A percentile compares a stretch with the other conserved stretches of the same genome.
Conservation (phyloP, 1,140 invertebrate species). For the Melitaea cinxia region DNA sequence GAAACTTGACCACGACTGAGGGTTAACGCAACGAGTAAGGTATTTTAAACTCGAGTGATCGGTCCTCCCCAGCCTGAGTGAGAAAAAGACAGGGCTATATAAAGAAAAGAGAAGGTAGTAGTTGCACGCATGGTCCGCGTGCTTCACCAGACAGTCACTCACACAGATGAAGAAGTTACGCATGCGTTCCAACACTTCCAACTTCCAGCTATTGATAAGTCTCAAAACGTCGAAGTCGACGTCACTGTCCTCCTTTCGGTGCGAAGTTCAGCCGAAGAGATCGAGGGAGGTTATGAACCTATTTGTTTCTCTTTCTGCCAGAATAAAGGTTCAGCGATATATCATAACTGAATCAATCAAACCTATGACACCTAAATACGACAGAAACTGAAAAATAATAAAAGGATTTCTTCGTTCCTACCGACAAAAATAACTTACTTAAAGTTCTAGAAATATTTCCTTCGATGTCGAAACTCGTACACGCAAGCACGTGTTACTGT, state of each 20-base stretch:
- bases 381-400: not conserved
- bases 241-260: slow-evolving; percentile 71
- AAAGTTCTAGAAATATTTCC: not conserved
- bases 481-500: not conserved
- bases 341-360: slow-evolving; percentile 6
- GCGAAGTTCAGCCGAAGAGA: slow-evolving; percentile 56
- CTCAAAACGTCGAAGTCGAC: slow-evolving; percentile 62
- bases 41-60: slow-evolving; percentile 77
- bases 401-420: not conserved
- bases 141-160: slow-evolving; percentile 60
- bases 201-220: slow-evolving; percentile 59
- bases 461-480: slow-evolving; percentile 6
- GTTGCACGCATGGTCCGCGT: slow-evolving; percentile 67
- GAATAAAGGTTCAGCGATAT: slow-evolving; percentile 17
- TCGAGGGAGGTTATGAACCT: slow-evolving; percentile 11
- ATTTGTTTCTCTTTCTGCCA: slow-evolving; percentile 25
- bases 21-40: slow-evolving; percentile 55
- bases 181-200: slow-evolving; percentile 56
- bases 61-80: slow-evolving; percentile 60
- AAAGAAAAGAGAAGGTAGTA: slow-evolving; percentile 53
- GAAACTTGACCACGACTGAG: slow-evolving; percentile 71
- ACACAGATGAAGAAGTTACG: slow-evolving; percentile 65
- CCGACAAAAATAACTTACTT: no score
- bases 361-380: not conserved
- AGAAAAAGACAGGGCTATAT: slow-evolving; percentile 51